These are phyloP conservation scores for Phortica magna DNA, from an alignment of 2,888 invertebrate genomes.

Conservation along the genomic window DNA sequence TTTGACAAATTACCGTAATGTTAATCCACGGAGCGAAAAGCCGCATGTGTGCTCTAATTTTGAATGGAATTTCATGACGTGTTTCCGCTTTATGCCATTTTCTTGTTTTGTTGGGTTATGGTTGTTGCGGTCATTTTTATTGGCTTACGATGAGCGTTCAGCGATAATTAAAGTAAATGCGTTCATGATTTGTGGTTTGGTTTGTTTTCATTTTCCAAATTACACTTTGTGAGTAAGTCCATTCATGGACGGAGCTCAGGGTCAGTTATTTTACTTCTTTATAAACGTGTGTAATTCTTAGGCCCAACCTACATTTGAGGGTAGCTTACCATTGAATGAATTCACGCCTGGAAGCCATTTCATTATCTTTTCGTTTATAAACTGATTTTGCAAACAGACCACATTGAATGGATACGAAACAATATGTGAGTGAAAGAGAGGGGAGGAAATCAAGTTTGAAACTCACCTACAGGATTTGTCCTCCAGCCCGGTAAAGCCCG, in stretches of 20 bases:
- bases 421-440: not conserved
- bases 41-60: conserved; percentile 69
- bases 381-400: no score
- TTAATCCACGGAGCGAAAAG: conserved; percentile 39
- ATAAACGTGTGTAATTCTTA: conserved; percentile 29
- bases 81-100: conserved; percentile 18
- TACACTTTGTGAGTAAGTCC: not conserved
- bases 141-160: conserved; percentile 50
- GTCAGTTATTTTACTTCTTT: conserved; percentile 25
- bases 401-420: no score
- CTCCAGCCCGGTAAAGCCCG: conserved; percentile 78
- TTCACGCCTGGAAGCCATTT: no score
- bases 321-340: no score
- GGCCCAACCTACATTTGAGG: no score
- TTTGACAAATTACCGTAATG: conserved; percentile 50
- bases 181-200: conserved; percentile 56
- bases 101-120: not conserved
- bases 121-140: conserved; percentile 42
- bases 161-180: conserved; percentile 64
- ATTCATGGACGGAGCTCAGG: not conserved
- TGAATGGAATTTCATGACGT: conserved; percentile 44
- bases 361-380: no score
- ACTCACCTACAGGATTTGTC: conserved; percentile 78
- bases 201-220: not conserved
- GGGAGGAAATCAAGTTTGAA: not conserved